These are phyloP conservation scores for Drepana arcuata DNA, from an alignment of 1,140 invertebrate genomes.

Conservation along the genomic window DNA sequence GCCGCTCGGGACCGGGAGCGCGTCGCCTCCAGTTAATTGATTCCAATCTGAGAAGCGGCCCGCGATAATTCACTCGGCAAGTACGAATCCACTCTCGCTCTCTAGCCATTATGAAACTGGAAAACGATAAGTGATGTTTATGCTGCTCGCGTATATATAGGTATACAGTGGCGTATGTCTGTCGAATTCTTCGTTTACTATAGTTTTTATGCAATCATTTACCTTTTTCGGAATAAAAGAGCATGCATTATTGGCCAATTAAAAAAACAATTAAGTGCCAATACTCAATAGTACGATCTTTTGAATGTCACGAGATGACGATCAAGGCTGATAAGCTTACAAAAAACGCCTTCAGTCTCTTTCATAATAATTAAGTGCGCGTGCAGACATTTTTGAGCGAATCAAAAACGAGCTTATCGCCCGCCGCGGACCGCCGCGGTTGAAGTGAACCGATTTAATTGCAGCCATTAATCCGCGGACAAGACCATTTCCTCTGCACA, in stretches of 20 bases:
- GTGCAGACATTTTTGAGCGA: too few relatives aligned
- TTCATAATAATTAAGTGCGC: too few relatives aligned
- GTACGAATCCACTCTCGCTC: conserved; percentile 28
- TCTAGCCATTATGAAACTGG: conserved; percentile 19
- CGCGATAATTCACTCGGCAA: conserved; percentile 37
- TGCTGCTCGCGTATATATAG: too few relatives aligned
- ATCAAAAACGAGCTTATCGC: conserved; percentile 27
- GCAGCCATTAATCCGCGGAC: conserved; percentile 40
- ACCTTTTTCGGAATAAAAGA: too few relatives aligned
- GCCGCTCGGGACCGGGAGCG: conserved; percentile 41
- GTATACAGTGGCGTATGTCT: too few relatives aligned
- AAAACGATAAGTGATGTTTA: too few relatives aligned
- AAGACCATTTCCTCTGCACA: conserved; percentile 19
- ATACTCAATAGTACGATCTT: conserved; percentile 5
- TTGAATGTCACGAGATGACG: conserved; percentile 37
- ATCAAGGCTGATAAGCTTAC: too few relatives aligned
- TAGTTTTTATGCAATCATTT: too few relatives aligned
- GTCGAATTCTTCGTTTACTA: conserved; percentile 3
- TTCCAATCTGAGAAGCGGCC: conserved; percentile 58
- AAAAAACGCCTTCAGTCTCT: too few relatives aligned
- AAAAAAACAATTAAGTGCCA: too few relatives aligned
- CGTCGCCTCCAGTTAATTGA: conserved; percentile 56
- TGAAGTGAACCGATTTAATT: conserved; percentile 46
- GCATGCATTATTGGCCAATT: too few relatives aligned
- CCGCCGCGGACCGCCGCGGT: conserved; percentile 26